phyloP scores from a whole-genome alignment of 2,113 vertebrate genomes.

The Rhinichthys klamathensis region DNA sequence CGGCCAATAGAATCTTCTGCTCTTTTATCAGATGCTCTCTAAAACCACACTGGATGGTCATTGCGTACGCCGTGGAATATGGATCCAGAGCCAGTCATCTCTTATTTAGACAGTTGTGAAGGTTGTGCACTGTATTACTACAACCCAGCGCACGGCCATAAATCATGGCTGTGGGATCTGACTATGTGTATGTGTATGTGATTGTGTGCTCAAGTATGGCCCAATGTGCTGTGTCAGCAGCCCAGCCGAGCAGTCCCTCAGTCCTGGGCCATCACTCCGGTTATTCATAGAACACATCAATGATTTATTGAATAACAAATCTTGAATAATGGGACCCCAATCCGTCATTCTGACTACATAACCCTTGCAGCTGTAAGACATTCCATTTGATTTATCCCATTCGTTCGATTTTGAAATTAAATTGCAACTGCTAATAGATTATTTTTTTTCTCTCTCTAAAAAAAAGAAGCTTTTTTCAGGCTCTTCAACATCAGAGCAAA shows the following conservation, averaged over 20 bases:
- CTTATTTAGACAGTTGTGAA: conserved; percentile 22
- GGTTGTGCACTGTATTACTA: conserved; percentile 39
- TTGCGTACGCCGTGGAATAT: conserved; percentile 24
- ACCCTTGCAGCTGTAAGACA: conserved; percentile 56
- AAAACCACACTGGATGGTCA: conserved; percentile 29
- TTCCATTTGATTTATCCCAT: conserved; percentile 66
- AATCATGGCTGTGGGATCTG: conserved; percentile 36
- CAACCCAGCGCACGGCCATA: conserved; percentile 41
- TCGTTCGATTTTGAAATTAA: conserved; percentile 69
- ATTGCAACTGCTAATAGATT: conserved; percentile 66
- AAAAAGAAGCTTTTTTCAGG: neutral
- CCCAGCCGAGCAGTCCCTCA: conserved; percentile 49
- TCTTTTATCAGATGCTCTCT: conserved; percentile 13
- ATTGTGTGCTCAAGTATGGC: neutral
- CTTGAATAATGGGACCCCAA: conserved; percentile 74
- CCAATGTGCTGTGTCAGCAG: conserved; percentile 72
- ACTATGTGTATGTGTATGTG: conserved; percentile 21
- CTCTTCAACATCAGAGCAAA: conserved; percentile 27
- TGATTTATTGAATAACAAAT: conserved; percentile 82
- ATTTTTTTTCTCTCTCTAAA: conserved; percentile 50
- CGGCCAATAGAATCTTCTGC: neutral
- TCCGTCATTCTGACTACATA: conserved; percentile 66
- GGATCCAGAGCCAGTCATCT: conserved; percentile 12
- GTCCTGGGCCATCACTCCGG: conserved; percentile 67
- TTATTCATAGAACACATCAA: conserved; percentile 78